These are phyloP conservation scores for Latrodectus elegans DNA, from an alignment of 2,888 invertebrate genomes.

Conservation along the genomic window DNA sequence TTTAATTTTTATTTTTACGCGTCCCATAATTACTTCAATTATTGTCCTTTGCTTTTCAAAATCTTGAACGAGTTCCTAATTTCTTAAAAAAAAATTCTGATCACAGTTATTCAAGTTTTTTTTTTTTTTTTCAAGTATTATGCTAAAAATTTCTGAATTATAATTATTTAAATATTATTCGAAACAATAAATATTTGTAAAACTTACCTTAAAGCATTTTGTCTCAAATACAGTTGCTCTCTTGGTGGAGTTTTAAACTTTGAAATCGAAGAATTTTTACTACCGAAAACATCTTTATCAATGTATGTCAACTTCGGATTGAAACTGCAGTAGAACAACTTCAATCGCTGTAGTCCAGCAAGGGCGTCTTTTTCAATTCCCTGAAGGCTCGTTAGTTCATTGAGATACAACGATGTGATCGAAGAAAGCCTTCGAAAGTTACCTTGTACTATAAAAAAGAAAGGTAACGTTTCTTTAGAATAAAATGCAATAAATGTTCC, in stretches of 20 bases:
- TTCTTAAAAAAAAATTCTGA: too few species aligned
- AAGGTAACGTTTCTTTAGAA: not conserved
- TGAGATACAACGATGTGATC: slow-evolving; percentile 36
- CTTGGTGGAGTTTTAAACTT: slow-evolving; percentile 14
- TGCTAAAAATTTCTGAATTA: too few species aligned
- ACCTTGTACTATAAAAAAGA: slow-evolving; percentile 30
- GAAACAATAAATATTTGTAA: too few species aligned
- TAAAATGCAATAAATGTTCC: not conserved
- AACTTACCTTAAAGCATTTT: slow-evolving; percentile 50
- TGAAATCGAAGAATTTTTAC: slow-evolving; percentile 9
- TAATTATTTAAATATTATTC: too few species aligned
- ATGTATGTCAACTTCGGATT: slow-evolving; percentile 46
- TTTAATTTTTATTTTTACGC: too few species aligned
- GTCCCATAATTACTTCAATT: too few species aligned
- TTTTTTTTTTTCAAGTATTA: too few species aligned
- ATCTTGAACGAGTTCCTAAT: too few species aligned
- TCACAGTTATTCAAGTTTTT: too few species aligned
- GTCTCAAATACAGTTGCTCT: slow-evolving; percentile 36
- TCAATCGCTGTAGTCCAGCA: slow-evolving; percentile 23
- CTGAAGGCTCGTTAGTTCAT: slow-evolving; percentile 7
- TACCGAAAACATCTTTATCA: slow-evolving; percentile 47
- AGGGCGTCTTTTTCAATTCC: slow-evolving; percentile 49
- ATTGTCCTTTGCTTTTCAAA: too few species aligned
- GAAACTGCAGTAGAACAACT: slow-evolving; percentile 52
- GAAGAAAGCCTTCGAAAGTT: slow-evolving; percentile 27